Conservation (phyloP, 2,113 vertebrate genomes). For the Dicerorhinus sumatrensis region DNA sequence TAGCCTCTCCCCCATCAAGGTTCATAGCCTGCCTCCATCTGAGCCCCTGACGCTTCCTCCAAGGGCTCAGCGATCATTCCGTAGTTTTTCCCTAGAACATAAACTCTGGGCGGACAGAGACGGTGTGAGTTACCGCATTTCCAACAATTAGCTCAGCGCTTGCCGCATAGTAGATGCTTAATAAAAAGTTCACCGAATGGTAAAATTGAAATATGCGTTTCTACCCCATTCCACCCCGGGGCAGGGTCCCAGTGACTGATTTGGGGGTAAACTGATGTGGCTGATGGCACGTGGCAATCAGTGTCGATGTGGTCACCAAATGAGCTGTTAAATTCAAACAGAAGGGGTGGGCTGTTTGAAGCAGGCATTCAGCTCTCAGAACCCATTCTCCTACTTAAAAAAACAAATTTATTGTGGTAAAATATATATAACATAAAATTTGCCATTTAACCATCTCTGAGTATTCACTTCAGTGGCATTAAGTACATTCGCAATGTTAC, state of each 20-base stretch:
- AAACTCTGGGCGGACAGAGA: background rate
- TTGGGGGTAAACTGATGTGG: background rate
- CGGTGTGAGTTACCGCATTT: background rate
- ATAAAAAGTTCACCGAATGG: background rate
- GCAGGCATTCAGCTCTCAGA: background rate
- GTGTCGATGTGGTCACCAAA: background rate
- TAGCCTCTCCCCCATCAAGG: background rate
- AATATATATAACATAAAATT: background rate
- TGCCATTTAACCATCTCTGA: background rate
- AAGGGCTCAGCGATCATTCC: too few species aligned
- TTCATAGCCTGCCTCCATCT: background rate
- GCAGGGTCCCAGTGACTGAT: background rate
- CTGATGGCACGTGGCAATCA: background rate
- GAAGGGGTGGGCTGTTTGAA: background rate
- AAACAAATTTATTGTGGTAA: background rate
- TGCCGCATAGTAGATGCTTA: background rate
- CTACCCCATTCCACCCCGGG: background rate
- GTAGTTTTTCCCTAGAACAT: background rate
- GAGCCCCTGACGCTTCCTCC: background rate
- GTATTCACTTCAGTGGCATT: background rate
- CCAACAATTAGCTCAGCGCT: background rate
- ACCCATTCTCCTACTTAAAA: background rate
- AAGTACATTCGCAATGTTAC: background rate
- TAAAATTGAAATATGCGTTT: background rate
- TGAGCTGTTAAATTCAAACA: background rate